Conservation (phyloP, 2,797 vertebrate species). For the Liasis olivaceus region DNA sequence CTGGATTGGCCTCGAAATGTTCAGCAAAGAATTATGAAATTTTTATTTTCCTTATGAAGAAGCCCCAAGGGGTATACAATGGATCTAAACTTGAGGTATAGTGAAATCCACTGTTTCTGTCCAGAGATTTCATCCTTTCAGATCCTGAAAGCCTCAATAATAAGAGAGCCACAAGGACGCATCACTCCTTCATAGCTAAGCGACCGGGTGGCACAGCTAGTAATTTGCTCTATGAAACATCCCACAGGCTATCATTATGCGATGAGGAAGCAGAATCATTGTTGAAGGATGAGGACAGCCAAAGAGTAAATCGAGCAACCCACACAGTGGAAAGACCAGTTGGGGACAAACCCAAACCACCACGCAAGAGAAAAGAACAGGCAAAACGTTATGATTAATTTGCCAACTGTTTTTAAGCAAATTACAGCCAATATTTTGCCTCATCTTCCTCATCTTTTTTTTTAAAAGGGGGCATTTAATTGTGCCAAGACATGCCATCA, state of each 20-base stretch:
- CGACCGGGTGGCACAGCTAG: neutral
- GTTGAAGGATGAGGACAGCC: slow-evolving; percentile 54
- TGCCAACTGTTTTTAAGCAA: slow-evolving; percentile 56
- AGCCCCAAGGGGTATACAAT: neutral
- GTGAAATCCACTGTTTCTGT: neutral
- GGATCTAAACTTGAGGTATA: no score
- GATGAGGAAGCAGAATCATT: slow-evolving; percentile 33
- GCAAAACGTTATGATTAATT: slow-evolving; percentile 63
- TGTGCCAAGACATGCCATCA: neutral
- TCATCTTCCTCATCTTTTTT: neutral
- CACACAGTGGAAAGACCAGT: slow-evolving; percentile 44
- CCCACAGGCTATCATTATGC: slow-evolving; percentile 40
- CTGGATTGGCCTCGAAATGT: neutral
- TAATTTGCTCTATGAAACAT: slow-evolving; percentile 25
- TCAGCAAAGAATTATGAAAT: neutral
- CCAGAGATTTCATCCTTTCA: neutral
- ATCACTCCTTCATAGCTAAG: slow-evolving; percentile 4
- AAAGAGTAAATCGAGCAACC: slow-evolving; percentile 44
- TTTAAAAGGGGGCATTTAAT: neutral
- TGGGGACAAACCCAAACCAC: slow-evolving; percentile 53
- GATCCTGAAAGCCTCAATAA: neutral
- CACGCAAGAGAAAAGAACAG: slow-evolving; percentile 35
- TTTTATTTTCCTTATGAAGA: neutral
- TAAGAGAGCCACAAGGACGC: neutral
- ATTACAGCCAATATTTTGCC: slow-evolving; percentile 60